These are phyloP conservation scores for Macroglossus sobrinus DNA, from an alignment of 2,113 vertebrate species.

Conservation along the genomic window DNA sequence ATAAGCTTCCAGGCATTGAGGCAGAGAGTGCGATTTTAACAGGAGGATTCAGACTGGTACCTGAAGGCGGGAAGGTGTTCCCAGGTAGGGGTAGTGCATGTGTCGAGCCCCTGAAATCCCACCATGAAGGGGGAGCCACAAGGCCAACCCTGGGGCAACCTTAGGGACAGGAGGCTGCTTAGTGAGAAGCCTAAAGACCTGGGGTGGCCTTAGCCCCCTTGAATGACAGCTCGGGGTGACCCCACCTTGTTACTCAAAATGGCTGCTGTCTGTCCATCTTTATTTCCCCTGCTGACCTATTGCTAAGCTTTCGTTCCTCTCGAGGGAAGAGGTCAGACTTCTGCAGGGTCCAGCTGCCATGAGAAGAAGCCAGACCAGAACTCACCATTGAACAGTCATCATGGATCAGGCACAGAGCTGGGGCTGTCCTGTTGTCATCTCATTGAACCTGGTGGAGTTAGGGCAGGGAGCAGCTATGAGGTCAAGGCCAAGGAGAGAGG, in stretches of 20 bases:
- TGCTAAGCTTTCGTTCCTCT: background rate
- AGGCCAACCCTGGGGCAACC: background rate
- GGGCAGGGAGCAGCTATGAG: background rate
- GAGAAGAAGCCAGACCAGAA: background rate
- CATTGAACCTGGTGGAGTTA: accelerated
- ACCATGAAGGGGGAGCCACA: background rate
- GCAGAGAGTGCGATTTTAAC: background rate
- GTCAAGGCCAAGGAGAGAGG: background rate
- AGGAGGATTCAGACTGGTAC: background rate
- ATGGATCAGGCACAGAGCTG: background rate
- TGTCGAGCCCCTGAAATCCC: background rate
- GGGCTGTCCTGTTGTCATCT: background rate
- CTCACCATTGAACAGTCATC: background rate
- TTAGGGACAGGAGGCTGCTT: background rate
- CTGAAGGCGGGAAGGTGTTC: background rate
- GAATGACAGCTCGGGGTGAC: background rate
- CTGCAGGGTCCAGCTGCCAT: background rate
- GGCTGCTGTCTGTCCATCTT: background rate
- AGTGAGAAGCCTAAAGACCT: background rate
- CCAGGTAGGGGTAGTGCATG: background rate
- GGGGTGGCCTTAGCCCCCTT: background rate
- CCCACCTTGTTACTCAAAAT: background rate
- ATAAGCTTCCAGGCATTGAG: background rate
- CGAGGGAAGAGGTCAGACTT: background rate
- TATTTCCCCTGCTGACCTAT: background rate